Evolutionary conservation across 2,888 invertebrate species (phyloP).

Genomic region (Aspidiotus destructor): DNA sequence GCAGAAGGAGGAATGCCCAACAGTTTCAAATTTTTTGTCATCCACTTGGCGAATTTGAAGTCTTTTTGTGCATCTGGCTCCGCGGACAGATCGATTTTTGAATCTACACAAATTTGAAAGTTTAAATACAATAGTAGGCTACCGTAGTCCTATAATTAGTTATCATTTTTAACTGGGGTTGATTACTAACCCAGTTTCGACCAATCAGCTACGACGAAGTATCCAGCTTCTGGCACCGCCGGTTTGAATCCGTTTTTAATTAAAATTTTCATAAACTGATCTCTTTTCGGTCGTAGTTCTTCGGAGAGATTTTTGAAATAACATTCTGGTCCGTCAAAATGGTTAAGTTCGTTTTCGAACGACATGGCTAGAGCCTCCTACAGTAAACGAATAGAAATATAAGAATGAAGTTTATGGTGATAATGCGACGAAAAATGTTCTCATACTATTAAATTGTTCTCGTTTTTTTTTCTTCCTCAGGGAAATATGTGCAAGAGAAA

Average conservation of each 20-base stretch:
- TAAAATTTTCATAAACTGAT: constrained; percentile 65
- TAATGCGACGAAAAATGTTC: background rate
- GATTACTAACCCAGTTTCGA: constrained; percentile 36
- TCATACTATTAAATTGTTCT: background rate
- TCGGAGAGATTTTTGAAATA: constrained; percentile 68
- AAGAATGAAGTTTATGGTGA: constrained; percentile 33
- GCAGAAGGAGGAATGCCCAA: constrained; percentile 90
- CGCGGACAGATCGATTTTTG: constrained; percentile 56
- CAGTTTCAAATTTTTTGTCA: constrained; percentile 83
- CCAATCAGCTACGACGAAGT: constrained; percentile 90
- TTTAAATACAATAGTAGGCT: too few species aligned
- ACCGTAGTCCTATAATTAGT: too few species aligned
- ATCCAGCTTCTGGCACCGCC: constrained; percentile 90
- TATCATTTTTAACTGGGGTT: background rate
- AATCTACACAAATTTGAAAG: constrained; percentile 42
- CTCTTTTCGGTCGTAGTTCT: constrained; percentile 67
- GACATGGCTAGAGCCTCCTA: constrained; percentile 85
- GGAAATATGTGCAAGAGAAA: too few species aligned
- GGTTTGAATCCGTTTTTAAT: constrained; percentile 76
- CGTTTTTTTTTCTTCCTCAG: too few species aligned
- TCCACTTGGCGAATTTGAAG: constrained; percentile 90
- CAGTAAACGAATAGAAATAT: constrained; percentile 19
- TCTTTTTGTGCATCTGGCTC: constrained; percentile 69
- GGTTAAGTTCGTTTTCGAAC: constrained; percentile 72
- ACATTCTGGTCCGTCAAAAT: constrained; percentile 62